Conservation (phyloP, 2,888 invertebrate genomes). For the Epirrita christyi region DNA sequence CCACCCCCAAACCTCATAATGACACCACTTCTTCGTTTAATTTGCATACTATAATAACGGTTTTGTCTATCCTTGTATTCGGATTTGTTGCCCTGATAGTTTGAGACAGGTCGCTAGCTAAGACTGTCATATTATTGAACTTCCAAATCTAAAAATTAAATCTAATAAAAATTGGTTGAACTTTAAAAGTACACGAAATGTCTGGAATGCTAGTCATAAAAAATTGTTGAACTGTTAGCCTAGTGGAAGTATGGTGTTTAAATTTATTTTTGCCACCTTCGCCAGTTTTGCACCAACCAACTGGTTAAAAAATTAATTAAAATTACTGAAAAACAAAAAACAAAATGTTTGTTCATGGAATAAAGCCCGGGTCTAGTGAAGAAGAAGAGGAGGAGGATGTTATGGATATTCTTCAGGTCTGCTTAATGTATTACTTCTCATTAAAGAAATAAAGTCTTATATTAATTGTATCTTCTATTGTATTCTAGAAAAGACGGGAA, state of each 20-base stretch:
- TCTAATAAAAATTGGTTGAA: neutral
- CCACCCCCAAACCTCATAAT: constrained; percentile 68
- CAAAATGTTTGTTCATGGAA: constrained; percentile 85
- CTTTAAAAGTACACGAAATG: neutral
- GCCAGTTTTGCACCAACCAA: too few species aligned
- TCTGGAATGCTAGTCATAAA: constrained; percentile 1
- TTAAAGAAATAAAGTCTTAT: neutral
- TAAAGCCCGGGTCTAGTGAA: constrained; percentile 82
- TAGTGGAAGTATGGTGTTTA: neutral
- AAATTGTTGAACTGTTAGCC: constrained; percentile 1
- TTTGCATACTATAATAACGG: constrained; percentile 76
- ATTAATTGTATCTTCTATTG: neutral
- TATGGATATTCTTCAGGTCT: constrained; percentile 78
- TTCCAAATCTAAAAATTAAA: constrained; percentile 3
- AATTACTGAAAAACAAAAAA: neutral
- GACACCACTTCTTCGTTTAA: constrained; percentile 73
- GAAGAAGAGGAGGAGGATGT: constrained; percentile 86
- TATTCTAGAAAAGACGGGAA: constrained; percentile 88
- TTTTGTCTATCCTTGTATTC: constrained; percentile 53
- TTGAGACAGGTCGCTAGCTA: constrained; percentile 46
- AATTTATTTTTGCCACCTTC: neutral
- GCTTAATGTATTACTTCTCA: constrained; percentile 32
- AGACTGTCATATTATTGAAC: constrained; percentile 37
- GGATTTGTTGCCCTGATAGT: constrained; percentile 55
- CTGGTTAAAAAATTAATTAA: too few species aligned